Evolutionary conservation across 1,140 invertebrate species (phyloP).

Genomic region (Solenopsis invicta): DNA sequence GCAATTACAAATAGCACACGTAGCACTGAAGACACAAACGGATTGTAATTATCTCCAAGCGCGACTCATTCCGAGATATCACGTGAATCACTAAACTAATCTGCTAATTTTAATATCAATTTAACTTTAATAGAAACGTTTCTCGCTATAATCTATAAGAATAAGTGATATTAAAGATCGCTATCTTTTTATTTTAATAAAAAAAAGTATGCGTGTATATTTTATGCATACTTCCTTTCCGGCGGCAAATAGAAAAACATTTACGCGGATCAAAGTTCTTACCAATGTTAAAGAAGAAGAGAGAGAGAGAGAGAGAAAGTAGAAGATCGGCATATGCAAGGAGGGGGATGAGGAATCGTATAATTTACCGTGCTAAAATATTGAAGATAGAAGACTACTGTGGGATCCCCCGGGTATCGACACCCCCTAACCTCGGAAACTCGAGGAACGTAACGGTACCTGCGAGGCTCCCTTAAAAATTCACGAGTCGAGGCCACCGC

Average conservation of each 20-base stretch:
- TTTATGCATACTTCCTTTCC: conserved; percentile 4
- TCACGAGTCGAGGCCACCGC: conserved; percentile 78
- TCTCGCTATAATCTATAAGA: not conserved
- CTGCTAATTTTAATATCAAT: not conserved
- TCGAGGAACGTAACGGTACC: conserved; percentile 72
- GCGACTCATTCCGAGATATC: not conserved
- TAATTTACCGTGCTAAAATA: conserved; percentile 85
- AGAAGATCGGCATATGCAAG: conserved; percentile 69
- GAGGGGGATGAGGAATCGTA: conserved; percentile 70
- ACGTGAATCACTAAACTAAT: conserved; percentile 3
- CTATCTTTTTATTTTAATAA: not conserved
- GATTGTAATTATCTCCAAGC: conserved; percentile 8
- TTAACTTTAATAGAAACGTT: not conserved
- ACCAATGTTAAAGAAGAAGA: conserved; percentile 25
- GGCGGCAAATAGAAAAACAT: conserved; percentile 62
- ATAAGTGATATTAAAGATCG: not conserved
- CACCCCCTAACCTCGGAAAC: conserved; percentile 82
- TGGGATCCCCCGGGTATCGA: conserved; percentile 80
- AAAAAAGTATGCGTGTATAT: not conserved
- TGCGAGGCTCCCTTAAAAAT: conserved; percentile 79
- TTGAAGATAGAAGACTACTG: conserved; percentile 80
- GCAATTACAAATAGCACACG: not conserved
- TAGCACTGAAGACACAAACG: conserved; percentile 10
- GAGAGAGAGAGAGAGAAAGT: conserved; percentile 64
- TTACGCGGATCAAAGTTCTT: conserved; percentile 42